Conservation (phyloP, 2,113 vertebrate genomes). For the Triplophysa dalaica region DNA sequence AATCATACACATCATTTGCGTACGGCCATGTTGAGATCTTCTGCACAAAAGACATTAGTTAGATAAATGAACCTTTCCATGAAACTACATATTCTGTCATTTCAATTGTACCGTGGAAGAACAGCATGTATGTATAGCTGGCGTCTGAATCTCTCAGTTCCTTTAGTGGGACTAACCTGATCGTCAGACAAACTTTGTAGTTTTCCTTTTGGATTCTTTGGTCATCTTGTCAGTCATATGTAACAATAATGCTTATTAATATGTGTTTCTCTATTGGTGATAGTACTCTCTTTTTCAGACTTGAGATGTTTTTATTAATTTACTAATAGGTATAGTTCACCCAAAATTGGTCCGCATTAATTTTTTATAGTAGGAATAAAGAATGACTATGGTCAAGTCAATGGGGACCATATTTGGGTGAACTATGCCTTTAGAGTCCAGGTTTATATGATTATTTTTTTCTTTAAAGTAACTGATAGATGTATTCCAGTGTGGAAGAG, state of each 20-base stretch:
- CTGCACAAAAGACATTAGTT: background rate
- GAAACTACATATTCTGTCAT: slow-evolving; percentile 1
- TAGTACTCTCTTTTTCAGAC: background rate
- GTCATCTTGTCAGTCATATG: slow-evolving; percentile 31
- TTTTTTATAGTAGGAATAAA: too few relatives aligned
- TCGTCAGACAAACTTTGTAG: background rate
- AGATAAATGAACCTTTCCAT: slow-evolving; percentile 26
- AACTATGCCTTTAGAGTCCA: too few relatives aligned
- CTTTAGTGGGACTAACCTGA: slow-evolving; percentile 24
- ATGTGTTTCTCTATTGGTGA: too few relatives aligned
- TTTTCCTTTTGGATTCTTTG: background rate
- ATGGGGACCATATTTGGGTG: too few relatives aligned
- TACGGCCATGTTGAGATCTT: slow-evolving; percentile 22
- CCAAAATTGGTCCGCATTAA: too few relatives aligned
- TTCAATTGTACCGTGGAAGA: slow-evolving; percentile 21
- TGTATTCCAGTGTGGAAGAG: too few relatives aligned
- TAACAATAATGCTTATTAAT: slow-evolving; percentile 8
- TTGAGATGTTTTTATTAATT: background rate
- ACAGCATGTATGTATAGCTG: background rate
- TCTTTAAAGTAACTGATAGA: too few relatives aligned
- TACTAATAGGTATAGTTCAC: background rate
- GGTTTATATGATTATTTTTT: too few relatives aligned
- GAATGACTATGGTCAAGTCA: too few relatives aligned
- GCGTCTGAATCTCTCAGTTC: slow-evolving; percentile 17
- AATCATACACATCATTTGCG: slow-evolving; percentile 34